Evolutionary conservation across 1,140 invertebrate genomes (phyloP).

Genomic region (Danaus plexippus): DNA sequence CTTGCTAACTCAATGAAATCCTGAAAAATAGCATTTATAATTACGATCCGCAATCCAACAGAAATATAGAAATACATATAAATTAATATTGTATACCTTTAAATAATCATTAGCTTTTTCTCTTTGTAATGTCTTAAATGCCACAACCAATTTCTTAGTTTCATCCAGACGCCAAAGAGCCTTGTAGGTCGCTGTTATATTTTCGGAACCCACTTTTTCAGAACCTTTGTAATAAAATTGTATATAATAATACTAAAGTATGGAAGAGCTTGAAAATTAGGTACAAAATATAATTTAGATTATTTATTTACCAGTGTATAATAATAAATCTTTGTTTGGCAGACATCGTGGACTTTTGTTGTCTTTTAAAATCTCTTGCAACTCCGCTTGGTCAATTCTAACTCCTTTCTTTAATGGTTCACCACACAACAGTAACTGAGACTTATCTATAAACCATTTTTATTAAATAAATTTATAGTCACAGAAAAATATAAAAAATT

Average conservation of each 20-base stretch:
- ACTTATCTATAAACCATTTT: conserved; percentile 75
- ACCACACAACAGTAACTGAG: conserved; percentile 80
- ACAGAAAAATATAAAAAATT: conserved; percentile 5
- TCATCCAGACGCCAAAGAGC: conserved; percentile 79
- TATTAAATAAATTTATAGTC: neutral
- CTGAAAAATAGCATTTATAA: conserved; percentile 54
- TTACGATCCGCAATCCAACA: neutral
- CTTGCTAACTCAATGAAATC: conserved; percentile 84
- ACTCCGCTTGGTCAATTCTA: conserved; percentile 62
- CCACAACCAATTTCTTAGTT: conserved; percentile 81
- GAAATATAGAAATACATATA: neutral
- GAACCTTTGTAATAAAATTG: conserved; percentile 65
- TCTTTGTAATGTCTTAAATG: conserved; percentile 82
- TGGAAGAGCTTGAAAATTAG: no score
- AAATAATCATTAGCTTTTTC: conserved; percentile 70
- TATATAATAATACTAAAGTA: conserved; percentile 8
- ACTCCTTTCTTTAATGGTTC: conserved; percentile 57
- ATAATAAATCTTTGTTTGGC: conserved; percentile 75
- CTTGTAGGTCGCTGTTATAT: conserved; percentile 76
- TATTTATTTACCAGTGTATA: conserved; percentile 68
- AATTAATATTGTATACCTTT: conserved; percentile 18
- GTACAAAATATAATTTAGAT: conserved; percentile 3
- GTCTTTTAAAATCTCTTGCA: conserved; percentile 59
- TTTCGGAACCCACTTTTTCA: conserved; percentile 73
- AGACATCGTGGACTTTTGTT: conserved; percentile 73